Conservation (phyloP, 1,140 invertebrate species). For the Geopemphigus sp. region DNA sequence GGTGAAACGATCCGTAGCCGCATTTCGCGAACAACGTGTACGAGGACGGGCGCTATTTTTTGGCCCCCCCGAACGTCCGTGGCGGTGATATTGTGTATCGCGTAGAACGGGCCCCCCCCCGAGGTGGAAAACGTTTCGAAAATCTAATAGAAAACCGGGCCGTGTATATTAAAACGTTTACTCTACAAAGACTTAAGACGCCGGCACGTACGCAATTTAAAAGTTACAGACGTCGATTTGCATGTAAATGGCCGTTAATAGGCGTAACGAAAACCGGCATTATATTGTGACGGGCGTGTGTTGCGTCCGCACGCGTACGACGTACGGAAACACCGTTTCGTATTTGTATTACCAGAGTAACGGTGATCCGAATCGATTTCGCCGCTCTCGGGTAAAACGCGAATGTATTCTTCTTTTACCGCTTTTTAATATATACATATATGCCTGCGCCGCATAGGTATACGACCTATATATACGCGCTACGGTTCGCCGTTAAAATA, state of each 20-base stretch:
- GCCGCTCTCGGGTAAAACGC: not conserved
- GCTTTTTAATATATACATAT: no score
- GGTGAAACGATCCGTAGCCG: no score
- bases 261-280: not conserved
- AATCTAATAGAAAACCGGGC: no score
- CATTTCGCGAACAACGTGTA: no score
- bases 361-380: not conserved
- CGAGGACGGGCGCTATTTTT: no score
- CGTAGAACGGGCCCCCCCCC: no score
- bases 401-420: not conserved
- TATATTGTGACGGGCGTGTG: not conserved
- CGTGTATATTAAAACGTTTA: slow-evolving; percentile 3
- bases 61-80: no score
- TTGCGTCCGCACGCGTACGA: not conserved
- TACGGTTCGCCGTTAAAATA: no score
- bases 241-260: slow-evolving; percentile 34
- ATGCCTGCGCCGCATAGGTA: no score
- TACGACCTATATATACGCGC: no score
- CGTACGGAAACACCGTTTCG: not conserved
- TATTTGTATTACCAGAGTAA: not conserved
- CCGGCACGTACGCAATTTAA: slow-evolving; percentile 19
- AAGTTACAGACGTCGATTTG: slow-evolving; percentile 4
- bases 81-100: no score
- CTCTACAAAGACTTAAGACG: not conserved
- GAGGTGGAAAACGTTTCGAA: no score